Evolutionary conservation across 2,797 vertebrate species (phyloP).

Genomic region (Malurus splendens): DNA sequence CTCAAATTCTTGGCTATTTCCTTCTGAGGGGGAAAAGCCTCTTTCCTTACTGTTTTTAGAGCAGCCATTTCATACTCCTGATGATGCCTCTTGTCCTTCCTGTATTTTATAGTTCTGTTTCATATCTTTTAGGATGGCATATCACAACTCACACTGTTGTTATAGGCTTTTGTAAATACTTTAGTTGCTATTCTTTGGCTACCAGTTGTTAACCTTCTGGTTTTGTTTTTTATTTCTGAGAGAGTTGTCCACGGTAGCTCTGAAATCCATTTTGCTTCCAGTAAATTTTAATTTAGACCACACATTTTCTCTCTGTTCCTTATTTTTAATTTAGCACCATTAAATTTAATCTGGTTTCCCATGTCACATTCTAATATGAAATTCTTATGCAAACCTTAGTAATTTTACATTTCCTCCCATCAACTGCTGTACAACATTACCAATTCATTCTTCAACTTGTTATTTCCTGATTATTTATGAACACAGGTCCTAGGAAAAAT

Average conservation of each 20-base stretch:
- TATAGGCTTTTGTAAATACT: not conserved
- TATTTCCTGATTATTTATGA: not conserved
- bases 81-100: fast-evolving
- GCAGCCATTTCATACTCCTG: not conserved
- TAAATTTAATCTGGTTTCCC: not conserved
- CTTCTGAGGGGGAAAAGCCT: not conserved
- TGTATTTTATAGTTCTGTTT: not conserved
- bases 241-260: not conserved
- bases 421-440: not conserved
- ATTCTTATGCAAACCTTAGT: not conserved
- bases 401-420: not conserved
- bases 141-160: not conserved
- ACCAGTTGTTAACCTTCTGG: not conserved
- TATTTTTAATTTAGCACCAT: not conserved
- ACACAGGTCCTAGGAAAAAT: not conserved
- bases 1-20: not conserved
- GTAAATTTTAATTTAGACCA: not conserved
- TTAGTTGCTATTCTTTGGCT: not conserved
- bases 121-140: not conserved
- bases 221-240: not conserved
- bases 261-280: not conserved
- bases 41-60: not conserved
- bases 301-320: not conserved
- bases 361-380: not conserved
- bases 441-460: not conserved